phyloP scores from a whole-genome alignment of 2,113 vertebrate genomes.

The Tapirus terrestris region DNA sequence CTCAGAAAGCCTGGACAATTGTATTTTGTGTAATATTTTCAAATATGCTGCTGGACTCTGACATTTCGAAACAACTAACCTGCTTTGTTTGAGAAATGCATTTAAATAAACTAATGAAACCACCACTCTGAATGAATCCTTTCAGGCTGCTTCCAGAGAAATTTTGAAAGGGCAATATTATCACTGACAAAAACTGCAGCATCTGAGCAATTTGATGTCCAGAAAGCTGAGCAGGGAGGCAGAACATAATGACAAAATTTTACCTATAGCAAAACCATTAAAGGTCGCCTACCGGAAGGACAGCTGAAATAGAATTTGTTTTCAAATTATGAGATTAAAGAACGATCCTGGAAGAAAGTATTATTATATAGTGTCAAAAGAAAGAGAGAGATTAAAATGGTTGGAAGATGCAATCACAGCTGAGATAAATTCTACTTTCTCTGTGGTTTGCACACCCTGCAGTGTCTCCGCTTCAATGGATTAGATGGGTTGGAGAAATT shows the following conservation, averaged over 20 bases:
- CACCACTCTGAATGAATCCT: slow-evolving; percentile 74
- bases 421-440: slow-evolving; percentile 77
- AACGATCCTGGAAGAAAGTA: slow-evolving; percentile 79
- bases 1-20: slow-evolving; percentile 63
- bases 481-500: slow-evolving; percentile 52
- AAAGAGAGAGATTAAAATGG: slow-evolving; percentile 79
- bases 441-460: background rate
- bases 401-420: slow-evolving; percentile 76
- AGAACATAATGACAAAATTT: slow-evolving; percentile 77
- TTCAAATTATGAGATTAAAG: slow-evolving; percentile 87
- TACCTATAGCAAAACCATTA: slow-evolving; percentile 81
- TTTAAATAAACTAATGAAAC: slow-evolving; percentile 86
- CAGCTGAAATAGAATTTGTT: slow-evolving; percentile 84
- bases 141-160: slow-evolving; percentile 76
- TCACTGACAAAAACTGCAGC: slow-evolving; percentile 80
- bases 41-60: slow-evolving; percentile 74
- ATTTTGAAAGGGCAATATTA: slow-evolving; percentile 84
- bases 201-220: slow-evolving; percentile 77
- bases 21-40: slow-evolving; percentile 78
- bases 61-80: slow-evolving; percentile 84
- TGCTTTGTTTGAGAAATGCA: slow-evolving; percentile 83
- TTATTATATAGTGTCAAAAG: slow-evolving; percentile 83
- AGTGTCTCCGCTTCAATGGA: background rate
- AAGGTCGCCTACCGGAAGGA: slow-evolving; percentile 83
- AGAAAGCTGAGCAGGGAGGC: slow-evolving; percentile 74